A percentile compares a stretch with the other conserved stretches of the same genome.
Conservation (phyloP, 2,888 invertebrate species). For the Calameuta idolon region DNA sequence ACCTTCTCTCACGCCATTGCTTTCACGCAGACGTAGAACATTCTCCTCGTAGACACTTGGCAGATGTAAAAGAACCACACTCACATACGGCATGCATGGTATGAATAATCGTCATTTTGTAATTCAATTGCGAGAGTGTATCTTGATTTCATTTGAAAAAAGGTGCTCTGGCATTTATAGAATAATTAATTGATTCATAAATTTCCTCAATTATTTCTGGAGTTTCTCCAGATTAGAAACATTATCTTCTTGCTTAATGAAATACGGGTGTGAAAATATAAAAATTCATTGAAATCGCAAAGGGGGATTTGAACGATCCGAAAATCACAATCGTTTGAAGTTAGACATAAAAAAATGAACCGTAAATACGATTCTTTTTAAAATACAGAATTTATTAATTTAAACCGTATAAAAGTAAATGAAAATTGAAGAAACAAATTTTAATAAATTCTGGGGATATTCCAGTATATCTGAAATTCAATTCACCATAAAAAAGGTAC, state of each 20-base stretch:
- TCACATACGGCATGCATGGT: background rate
- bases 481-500: background rate
- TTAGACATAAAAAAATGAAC: background rate
- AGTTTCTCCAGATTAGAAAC: background rate
- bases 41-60: slow-evolving; percentile 18
- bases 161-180: background rate
- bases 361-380: background rate
- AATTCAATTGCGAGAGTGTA: background rate
- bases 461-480: background rate
- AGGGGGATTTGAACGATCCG: background rate
- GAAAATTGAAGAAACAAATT: background rate
- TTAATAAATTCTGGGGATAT: background rate
- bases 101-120: background rate
- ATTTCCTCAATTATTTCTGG: background rate
- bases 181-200: background rate
- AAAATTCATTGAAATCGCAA: background rate
- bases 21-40: slow-evolving; percentile 32
- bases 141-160: background rate
- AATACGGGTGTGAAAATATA: background rate
- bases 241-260: background rate
- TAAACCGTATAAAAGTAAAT: background rate
- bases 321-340: background rate
- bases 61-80: background rate
- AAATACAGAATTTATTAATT: background rate
- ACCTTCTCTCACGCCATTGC: slow-evolving; percentile 62